Evolutionary conservation across 2,888 invertebrate genomes (phyloP).

Genomic region (Cinara cedri): DNA sequence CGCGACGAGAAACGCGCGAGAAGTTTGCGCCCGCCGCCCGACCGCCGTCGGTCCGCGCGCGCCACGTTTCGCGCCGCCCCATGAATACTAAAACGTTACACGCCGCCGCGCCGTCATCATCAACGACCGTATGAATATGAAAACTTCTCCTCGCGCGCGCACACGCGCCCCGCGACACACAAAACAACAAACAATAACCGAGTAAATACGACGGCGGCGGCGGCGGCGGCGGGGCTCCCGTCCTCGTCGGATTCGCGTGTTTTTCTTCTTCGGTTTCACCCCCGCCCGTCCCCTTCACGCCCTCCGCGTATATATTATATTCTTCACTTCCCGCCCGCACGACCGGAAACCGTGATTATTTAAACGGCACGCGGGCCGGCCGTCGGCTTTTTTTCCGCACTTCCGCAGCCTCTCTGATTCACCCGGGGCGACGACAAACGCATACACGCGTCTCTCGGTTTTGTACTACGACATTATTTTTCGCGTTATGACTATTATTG

Average conservation of each 20-base stretch:
- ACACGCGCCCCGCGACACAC: not conserved
- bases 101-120: slow-evolving; percentile 1
- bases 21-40: not conserved
- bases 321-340: slow-evolving; percentile 11
- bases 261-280: not conserved
- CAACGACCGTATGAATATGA: slow-evolving; percentile 37
- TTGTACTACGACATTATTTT: too few relatives aligned
- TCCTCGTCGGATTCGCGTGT: not conserved
- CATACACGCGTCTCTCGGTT: too few relatives aligned
- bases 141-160: not conserved
- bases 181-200: slow-evolving; percentile 39
- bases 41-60: not conserved
- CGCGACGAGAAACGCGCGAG: not conserved
- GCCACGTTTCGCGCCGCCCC: not conserved
- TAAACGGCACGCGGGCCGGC: not conserved
- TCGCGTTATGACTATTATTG: not conserved
- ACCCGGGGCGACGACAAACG: slow-evolving; percentile 5
- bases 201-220: slow-evolving; percentile 21
- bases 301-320: not conserved
- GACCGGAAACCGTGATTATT: slow-evolving; percentile 34
- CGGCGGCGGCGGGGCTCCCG: not conserved
- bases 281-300: not conserved
- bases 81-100: slow-evolving; percentile 37
- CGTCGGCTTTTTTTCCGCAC: not conserved
- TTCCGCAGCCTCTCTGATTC: too few relatives aligned